Evolutionary conservation across 2,797 vertebrate species (phyloP), one percentile per base, ranked within the genome.

Genomic region (Buphagus erythrorhynchus): DNA sequence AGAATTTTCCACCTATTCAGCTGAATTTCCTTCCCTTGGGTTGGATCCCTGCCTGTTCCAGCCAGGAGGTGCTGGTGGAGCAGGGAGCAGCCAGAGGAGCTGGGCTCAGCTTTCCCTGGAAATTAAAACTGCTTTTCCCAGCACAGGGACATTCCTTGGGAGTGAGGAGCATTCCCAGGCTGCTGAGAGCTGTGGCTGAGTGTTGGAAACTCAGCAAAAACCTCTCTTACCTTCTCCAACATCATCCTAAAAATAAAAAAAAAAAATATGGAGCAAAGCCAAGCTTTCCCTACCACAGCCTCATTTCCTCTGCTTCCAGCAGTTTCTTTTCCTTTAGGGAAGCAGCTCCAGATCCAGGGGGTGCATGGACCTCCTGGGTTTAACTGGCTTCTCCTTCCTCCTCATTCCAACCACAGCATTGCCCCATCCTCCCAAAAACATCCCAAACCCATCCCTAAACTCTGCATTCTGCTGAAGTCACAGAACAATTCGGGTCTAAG

Each of bases 1-100:
- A 66, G 29, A 69, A 75, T 91, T 95, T 96, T 97, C 96, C 95
- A 75, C n/a, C 13, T 51, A 17, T 83, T 95, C 94, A 95, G 94
- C 90, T 67, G 52, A 51, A 73, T 90, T 93, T 93, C 46, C 51
- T 63, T 95, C 86, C 95, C 93, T 62, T 87, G 8, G 2, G 21
- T 91, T 86, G 57, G 77, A 84, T 95, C 88, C 76, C 9, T 88
- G 68, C 63, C 46, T 81, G 57, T 80, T 85, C 71, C 96, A 92
- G 94, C 58, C 94, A 91, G 72, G 66, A 42, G 48, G 10, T 52
- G 82, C 28, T 91, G 78, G 25, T 82, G 72, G 77, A 89, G 73
- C 88, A 74, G 42, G 42, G 42, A 43, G 72, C 89, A 88, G 85
- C 79, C 90, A 77, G 85, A 88, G 86, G 73, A 62, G 71, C 85